phyloP scores from a whole-genome alignment of 2,113 vertebrate species.

The Rhipidura dahli region DNA sequence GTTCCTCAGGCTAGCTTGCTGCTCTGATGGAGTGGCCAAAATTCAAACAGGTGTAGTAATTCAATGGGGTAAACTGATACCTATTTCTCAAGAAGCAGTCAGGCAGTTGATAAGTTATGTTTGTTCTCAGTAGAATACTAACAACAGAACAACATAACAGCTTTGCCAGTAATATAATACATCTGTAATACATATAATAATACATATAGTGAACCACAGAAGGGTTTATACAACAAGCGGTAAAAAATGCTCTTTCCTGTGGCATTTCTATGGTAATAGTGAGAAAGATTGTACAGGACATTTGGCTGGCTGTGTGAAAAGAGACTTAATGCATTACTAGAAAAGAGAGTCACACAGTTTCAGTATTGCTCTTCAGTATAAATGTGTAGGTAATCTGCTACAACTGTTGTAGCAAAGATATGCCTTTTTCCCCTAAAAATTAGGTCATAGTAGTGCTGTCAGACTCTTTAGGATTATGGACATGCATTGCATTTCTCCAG shows the following conservation, averaged over 20 bases:
- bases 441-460: neutral
- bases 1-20: constrained; percentile 18
- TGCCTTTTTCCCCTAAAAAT: neutral
- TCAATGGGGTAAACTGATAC: constrained; percentile 33
- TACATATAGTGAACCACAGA: neutral
- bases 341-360: neutral
- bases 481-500: constrained; percentile 3
- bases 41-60: constrained; percentile 53
- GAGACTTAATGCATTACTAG: neutral
- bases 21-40: constrained; percentile 13
- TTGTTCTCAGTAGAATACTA: constrained; percentile 46
- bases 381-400: neutral
- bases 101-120: constrained; percentile 52
- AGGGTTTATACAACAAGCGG: neutral
- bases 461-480: neutral
- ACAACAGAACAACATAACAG: neutral
- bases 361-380: neutral
- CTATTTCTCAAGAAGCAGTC: constrained; percentile 41
- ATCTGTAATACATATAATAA: neutral
- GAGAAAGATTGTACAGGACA: neutral
- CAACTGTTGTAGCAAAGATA: neutral
- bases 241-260: neutral
- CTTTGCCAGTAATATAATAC: neutral
- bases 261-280: neutral
- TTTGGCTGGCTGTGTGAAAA: neutral